A percentile compares a stretch with the other conserved stretches of the same genome.
These are phyloP conservation scores for Pelobates cultripes DNA, from an alignment of 2,797 vertebrate species.

Conservation along the genomic window DNA sequence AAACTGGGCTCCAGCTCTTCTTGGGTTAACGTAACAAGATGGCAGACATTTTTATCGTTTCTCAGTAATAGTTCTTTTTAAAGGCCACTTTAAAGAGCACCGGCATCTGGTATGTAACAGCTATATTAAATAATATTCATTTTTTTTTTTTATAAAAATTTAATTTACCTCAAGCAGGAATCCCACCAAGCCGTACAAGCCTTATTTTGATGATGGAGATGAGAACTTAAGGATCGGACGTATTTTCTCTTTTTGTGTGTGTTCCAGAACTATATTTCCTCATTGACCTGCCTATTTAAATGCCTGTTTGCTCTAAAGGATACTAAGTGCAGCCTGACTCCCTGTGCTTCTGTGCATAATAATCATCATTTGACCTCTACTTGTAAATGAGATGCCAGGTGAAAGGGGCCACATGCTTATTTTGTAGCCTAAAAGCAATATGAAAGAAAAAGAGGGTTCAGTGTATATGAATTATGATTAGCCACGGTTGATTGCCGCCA, in stretches of 20 bases:
- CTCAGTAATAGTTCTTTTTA: too few relatives aligned
- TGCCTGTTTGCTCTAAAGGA: conserved; percentile 19
- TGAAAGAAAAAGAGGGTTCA: conserved; percentile 68
- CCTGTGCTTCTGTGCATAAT: conserved; percentile 42
- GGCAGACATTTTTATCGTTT: too few relatives aligned
- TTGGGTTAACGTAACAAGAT: too few relatives aligned
- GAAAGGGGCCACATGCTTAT: conserved; percentile 68
- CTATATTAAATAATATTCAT: too few relatives aligned
- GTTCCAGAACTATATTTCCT: not conserved
- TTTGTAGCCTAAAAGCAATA: conserved; percentile 66
- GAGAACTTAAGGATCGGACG: not conserved
- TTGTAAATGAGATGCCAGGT: conserved; percentile 73
- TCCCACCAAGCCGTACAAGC: not conserved
- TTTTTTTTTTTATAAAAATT: too few relatives aligned
- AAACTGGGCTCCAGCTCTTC: too few relatives aligned
- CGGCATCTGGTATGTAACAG: too few relatives aligned
- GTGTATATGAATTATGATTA: conserved; percentile 77
- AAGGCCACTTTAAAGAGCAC: too few relatives aligned
- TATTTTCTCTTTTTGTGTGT: not conserved
- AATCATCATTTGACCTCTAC: conserved; percentile 67
- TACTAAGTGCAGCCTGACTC: not conserved
- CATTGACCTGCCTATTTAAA: conserved; percentile 4
- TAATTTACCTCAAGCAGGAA: not conserved
- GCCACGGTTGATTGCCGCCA: conserved; percentile 71
- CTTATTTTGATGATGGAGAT: not conserved